Evolutionary conservation across 2,113 vertebrate genomes (phyloP).

Genomic region (Odontesthes bonariensis): DNA sequence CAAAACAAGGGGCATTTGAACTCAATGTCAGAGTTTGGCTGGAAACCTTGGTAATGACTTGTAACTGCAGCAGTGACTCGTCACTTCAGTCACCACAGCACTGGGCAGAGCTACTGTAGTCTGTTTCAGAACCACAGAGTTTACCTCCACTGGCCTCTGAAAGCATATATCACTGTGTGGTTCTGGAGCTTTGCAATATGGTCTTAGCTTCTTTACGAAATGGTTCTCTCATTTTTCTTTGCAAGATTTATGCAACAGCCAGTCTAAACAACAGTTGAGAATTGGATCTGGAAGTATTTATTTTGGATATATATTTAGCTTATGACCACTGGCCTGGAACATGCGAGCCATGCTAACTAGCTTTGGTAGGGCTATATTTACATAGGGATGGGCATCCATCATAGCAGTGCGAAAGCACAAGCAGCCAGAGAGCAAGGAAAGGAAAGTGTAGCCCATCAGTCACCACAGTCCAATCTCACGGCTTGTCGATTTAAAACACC

Average conservation of each 20-base stretch:
- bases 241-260: conserved; percentile 48
- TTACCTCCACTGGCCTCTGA: conserved; percentile 65
- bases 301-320: conserved; percentile 80
- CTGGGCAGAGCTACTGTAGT: conserved; percentile 60
- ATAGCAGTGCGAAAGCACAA: conserved; percentile 66
- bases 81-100: conserved; percentile 66
- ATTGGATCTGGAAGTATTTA: conserved; percentile 81
- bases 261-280: conserved; percentile 71
- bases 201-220: conserved; percentile 36
- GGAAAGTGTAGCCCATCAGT: conserved; percentile 79
- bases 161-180: conserved; percentile 50
- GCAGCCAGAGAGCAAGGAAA: conserved; percentile 71
- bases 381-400: conserved; percentile 76
- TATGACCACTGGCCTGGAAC: conserved; percentile 74
- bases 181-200: conserved; percentile 16
- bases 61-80: conserved; percentile 72
- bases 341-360: conserved; percentile 84
- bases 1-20: conserved; percentile 59
- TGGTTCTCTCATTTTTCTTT: conserved; percentile 42
- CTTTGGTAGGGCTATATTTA: conserved; percentile 81
- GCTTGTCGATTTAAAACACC: conserved; percentile 72
- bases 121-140: conserved; percentile 54
- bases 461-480: conserved; percentile 69
- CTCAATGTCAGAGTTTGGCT: conserved; percentile 61
- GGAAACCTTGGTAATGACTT: conserved; percentile 78